Conservation (phyloP, 2,888 invertebrate genomes). For the Hofmannophila pseudospretella region DNA sequence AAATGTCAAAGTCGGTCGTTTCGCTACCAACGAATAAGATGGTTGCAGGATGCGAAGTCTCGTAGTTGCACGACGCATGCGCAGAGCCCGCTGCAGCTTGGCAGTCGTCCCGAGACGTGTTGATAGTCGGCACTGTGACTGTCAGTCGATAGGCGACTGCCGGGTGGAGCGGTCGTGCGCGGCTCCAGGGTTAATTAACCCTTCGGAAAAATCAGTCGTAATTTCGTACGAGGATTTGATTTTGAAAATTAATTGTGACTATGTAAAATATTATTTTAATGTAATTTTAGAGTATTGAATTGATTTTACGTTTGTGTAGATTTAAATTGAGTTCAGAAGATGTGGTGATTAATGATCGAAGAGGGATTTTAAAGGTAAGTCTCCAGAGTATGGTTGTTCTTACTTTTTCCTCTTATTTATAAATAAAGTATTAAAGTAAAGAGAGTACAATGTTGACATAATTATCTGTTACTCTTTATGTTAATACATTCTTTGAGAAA, state of each 20-base stretch:
- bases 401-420: no score
- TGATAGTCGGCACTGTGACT: conserved; percentile 27
- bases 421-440: no score
- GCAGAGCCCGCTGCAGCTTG: conserved; percentile 58
- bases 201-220: conserved; percentile 10
- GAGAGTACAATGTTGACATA: no score
- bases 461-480: no score
- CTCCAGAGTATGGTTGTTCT: no score
- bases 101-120: conserved; percentile 44
- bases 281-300: not conserved
- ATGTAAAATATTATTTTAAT: not conserved
- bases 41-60: conserved; percentile 37
- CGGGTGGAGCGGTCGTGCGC: conserved; percentile 36
- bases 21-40: conserved; percentile 20
- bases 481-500: no score
- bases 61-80: conserved; percentile 64
- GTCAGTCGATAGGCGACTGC: conserved; percentile 61
- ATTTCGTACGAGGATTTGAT: conserved; percentile 9
- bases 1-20: conserved; percentile 30
- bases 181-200: conserved; percentile 11
- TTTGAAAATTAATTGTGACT: not conserved
- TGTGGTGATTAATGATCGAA: not conserved
- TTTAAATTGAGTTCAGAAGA: not conserved
- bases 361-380: not conserved
- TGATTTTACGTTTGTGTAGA: not conserved